Conservation (phyloP, 2,113 vertebrate species). For the Euleptes europaea region DNA sequence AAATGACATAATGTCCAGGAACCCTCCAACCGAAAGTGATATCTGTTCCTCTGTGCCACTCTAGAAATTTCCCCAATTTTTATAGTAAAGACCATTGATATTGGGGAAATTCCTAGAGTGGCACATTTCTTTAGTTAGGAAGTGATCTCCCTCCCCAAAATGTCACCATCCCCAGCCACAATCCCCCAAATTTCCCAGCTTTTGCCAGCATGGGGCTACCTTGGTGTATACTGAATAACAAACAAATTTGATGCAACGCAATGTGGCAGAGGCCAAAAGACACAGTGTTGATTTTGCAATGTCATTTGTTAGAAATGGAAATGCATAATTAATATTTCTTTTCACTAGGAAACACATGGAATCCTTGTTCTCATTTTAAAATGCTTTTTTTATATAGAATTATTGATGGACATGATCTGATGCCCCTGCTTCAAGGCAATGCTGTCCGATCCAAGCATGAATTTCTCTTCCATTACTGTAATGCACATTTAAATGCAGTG, state of each 20-base stretch:
- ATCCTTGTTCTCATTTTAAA: slow-evolving; percentile 23
- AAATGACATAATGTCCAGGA: too few species aligned
- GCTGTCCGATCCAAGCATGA: slow-evolving; percentile 77
- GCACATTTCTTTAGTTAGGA: too few species aligned
- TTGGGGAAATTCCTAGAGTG: too few species aligned
- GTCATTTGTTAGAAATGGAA: background rate
- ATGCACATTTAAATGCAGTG: slow-evolving; percentile 83
- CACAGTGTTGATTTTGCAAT: fast-evolving
- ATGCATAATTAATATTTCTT: background rate
- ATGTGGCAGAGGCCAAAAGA: fast-evolving
- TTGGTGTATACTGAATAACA: background rate
- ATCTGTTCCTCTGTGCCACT: too few species aligned
- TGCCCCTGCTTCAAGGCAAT: slow-evolving; percentile 80
- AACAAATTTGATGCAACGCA: background rate
- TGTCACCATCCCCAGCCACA: too few species aligned
- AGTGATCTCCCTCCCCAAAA: too few species aligned
- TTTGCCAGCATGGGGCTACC: background rate
- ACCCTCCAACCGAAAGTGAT: too few species aligned
- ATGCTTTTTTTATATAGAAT: slow-evolving; percentile 57
- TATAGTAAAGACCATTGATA: too few species aligned
- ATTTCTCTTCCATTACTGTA: slow-evolving; percentile 93
- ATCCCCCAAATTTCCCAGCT: too few species aligned
- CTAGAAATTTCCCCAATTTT: too few species aligned
- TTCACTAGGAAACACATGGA: fast-evolving
- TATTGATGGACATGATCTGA: slow-evolving; percentile 86